Base-by-base conservation (phyloP, 2,797 vertebrate species). In the Cossypha caffra region DNA sequence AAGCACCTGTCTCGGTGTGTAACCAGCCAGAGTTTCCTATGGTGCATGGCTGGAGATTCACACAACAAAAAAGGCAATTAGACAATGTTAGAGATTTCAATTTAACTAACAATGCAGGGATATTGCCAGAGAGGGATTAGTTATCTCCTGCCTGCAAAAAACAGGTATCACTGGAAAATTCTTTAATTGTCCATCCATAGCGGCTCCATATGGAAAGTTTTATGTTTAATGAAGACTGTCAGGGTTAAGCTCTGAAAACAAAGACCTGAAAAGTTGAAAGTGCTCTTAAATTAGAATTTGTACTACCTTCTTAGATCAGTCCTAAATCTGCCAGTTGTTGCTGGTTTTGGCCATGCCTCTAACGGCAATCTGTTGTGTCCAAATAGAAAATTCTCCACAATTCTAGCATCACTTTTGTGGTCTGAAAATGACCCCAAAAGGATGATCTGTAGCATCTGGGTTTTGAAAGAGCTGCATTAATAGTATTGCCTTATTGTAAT, bases 21-120 rank as follows among this genome's bases (percentile, higher is more conserved):
- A 76, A 82, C 80, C 69, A 86, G 87, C 76, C 76, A 52, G 45
- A 28, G n/a, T n/a, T 96, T 77, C 40, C 88, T 43, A 40, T 54
- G 77, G 86, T 86, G 71, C 88, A 16, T 94, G 92, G 89, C 83
- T 97, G 87, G 89, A 97, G 92, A 95, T 94, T 91, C 95, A 57
- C 86, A 64, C 94, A 96, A 94, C 95, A 97, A 96, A 95, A 78
- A 55, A 90, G 71, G 93, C 94, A 97, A 96, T 97, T 97, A 97
- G 92, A 94, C 92, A 95, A 74, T 33, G 88, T 87, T 92, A 48
- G 72, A 73, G 58, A 58, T 93, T 89, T 87, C 80, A 72, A 90
- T 77, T 55, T 90, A 91, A 67, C 17, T 74, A 71, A 85, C 77
- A 93, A 92, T 80, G 62, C 59, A 50, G 52, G 64, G 55, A 82